Conservation (phyloP, 2,888 invertebrate genomes). For the Cosmopolites sordidus region DNA sequence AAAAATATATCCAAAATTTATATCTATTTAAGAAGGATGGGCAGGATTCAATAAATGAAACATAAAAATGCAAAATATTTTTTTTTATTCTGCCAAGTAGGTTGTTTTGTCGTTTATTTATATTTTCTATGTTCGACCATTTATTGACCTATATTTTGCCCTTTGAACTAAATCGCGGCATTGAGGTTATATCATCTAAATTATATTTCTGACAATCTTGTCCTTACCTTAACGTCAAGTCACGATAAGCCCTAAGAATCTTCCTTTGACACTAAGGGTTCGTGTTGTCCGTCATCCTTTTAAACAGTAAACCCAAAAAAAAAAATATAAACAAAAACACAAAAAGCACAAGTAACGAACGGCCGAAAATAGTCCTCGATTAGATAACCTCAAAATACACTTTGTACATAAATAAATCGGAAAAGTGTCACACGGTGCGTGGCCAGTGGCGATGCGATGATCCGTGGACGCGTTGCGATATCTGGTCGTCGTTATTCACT, state of each 20-base stretch:
- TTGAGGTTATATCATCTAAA: too few relatives aligned
- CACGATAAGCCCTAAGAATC: too few relatives aligned
- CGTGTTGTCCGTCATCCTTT: conserved; percentile 3
- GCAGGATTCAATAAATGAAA: too few relatives aligned
- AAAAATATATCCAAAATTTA: too few relatives aligned
- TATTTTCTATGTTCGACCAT: neutral
- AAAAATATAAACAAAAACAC: neutral
- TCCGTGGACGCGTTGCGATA: neutral
- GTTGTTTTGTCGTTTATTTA: too few relatives aligned
- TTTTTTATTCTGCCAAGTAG: neutral
- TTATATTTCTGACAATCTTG: too few relatives aligned
- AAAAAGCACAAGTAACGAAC: too few relatives aligned
- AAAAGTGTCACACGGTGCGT: conserved; percentile 13
- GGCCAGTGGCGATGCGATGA: conserved; percentile 9
- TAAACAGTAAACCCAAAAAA: conserved; percentile 1
- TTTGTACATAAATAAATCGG: conserved; percentile 17
- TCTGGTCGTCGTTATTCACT: conserved; percentile 17
- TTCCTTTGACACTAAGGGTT: too few relatives aligned
- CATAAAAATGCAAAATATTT: neutral
- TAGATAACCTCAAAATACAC: conserved; percentile 14
- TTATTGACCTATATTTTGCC: conserved; percentile 17
- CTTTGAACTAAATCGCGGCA: conserved; percentile 1
- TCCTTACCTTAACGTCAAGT: too few relatives aligned
- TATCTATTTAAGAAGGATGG: too few relatives aligned
- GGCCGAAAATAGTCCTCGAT: conserved; percentile 1